Percentiles rank a stretch among this genome's conserved stretches.
Evolutionary conservation across 1,140 invertebrate genomes (phyloP).

Genomic region (Mesaphorura yosii): DNA sequence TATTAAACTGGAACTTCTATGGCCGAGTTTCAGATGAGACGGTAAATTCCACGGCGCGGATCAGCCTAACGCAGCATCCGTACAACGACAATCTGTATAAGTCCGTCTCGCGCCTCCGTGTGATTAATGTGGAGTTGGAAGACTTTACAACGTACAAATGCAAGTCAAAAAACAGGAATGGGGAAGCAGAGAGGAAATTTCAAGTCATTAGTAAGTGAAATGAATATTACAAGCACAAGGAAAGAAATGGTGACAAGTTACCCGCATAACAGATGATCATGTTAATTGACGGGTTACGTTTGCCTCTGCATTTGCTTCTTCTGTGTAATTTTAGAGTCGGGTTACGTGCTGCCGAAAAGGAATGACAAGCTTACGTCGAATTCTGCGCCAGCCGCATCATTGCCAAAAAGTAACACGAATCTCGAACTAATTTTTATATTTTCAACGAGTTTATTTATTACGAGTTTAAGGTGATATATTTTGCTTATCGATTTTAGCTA

Average conservation of each 20-base stretch:
- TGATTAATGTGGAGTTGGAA: background rate
- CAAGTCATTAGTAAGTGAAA: background rate
- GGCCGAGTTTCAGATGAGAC: background rate
- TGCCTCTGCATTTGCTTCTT: background rate
- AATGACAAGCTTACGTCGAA: background rate
- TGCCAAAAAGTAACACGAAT: background rate
- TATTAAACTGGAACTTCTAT: too few species aligned
- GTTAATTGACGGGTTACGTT: background rate
- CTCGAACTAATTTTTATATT: background rate
- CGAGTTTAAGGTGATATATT: too few species aligned
- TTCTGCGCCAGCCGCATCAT: too few species aligned
- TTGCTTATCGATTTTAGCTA: too few species aligned
- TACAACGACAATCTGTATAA: background rate
- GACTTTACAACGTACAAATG: background rate
- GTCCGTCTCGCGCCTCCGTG: background rate
- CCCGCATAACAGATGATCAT: background rate
- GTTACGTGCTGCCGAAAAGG: background rate
- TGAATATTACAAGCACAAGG: too few species aligned
- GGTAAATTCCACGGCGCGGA: background rate
- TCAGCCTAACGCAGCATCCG: too few species aligned
- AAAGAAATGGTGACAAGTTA: too few species aligned
- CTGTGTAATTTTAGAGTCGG: background rate
- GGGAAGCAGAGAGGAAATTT: background rate
- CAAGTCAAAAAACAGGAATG: background rate
- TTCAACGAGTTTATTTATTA: constrained; percentile 1